Conservation (phyloP, 2,888 invertebrate genomes). For the Tortricodes alternella region DNA sequence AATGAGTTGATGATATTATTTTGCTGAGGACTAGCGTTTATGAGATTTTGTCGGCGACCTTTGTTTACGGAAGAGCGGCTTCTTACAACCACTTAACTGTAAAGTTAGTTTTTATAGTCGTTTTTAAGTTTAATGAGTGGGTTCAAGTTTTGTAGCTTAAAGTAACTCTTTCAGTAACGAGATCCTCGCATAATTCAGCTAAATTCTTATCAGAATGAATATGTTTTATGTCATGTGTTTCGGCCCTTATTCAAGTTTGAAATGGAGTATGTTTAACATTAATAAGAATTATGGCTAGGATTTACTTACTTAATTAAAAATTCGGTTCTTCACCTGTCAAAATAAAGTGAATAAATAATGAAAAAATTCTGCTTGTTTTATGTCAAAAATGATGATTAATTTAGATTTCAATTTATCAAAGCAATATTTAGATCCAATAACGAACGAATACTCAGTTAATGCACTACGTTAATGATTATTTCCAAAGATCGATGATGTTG, state of each 20-base stretch:
- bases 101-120: conserved; percentile 32
- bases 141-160: conserved; percentile 2
- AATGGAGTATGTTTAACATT: too few relatives aligned
- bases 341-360: not conserved
- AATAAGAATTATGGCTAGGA: not conserved
- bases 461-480: conserved; percentile 49
- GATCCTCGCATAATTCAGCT: too few relatives aligned
- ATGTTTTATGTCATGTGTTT: too few relatives aligned
- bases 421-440: not conserved
- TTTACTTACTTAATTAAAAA: not conserved
- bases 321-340: not conserved
- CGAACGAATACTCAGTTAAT: conserved; percentile 4
- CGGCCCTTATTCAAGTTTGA: too few relatives aligned
- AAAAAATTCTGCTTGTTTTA: not conserved
- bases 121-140: not conserved
- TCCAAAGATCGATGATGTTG: conserved; percentile 68
- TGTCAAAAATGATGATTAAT: not conserved
- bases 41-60: conserved; percentile 35
- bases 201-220: too few relatives aligned
- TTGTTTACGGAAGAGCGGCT: conserved; percentile 49
- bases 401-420: not conserved
- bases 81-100: conserved; percentile 42
- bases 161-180: too few relatives aligned
- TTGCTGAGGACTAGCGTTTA: conserved; percentile 48
- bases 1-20: conserved; percentile 66